Conservation (phyloP, 23 tunicate genomes). For the Trididemnum miniatum region DNA sequence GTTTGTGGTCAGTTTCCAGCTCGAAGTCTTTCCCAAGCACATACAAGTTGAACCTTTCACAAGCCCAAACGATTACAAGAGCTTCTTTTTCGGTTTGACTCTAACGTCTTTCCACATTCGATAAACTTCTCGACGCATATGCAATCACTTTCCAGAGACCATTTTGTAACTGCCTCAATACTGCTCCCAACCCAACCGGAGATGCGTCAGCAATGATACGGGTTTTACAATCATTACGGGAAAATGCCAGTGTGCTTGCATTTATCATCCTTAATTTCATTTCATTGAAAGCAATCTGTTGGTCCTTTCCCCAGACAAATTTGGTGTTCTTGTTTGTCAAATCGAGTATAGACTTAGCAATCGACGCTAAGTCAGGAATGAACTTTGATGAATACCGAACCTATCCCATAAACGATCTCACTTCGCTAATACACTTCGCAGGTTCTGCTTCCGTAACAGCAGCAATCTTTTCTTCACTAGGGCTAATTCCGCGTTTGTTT, state of each 20-base stretch:
- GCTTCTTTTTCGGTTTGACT: conserved; percentile 38
- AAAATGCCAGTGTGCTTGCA: conserved; percentile 10
- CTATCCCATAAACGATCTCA: conserved; percentile 40
- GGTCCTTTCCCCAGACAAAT: not conserved
- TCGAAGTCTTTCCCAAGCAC: conserved; percentile 20
- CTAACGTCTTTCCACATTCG: conserved; percentile 29
- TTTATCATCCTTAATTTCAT: not conserved
- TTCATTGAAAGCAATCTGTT: not conserved
- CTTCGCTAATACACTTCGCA: conserved; percentile 24
- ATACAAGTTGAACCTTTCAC: conserved; percentile 24
- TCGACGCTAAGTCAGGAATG: conserved; percentile 29
- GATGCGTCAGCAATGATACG: conserved; percentile 20
- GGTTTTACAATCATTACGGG: conserved; percentile 3
- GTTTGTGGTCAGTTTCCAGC: conserved; percentile 29
- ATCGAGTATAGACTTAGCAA: conserved; percentile 23
- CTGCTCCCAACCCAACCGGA: not conserved
- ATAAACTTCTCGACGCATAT: conserved; percentile 15
- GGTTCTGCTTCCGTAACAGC: conserved; percentile 19
- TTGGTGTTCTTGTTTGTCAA: conserved; percentile 15
- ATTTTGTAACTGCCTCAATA: conserved; percentile 23
- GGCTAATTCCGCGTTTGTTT: not conserved
- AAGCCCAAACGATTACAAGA: not conserved
- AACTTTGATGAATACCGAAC: conserved; percentile 36
- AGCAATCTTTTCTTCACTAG: conserved; percentile 28
- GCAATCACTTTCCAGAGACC: conserved; percentile 19